Base-by-base conservation (phyloP, 2,797 vertebrate species). In the Botia kubotai region DNA sequence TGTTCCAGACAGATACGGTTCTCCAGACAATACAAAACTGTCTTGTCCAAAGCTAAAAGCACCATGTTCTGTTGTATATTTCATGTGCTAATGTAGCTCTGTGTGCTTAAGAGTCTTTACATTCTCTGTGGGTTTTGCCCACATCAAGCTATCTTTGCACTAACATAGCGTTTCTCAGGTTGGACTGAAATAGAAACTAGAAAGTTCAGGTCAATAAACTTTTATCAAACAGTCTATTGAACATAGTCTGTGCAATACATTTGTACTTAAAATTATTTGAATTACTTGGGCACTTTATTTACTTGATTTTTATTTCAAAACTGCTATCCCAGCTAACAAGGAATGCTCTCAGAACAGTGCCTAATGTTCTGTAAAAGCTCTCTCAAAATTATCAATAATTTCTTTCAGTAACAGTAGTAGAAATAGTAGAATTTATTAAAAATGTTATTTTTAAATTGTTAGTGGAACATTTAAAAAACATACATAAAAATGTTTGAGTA, bases 1-100 rank as follows among this genome's bases (percentile, higher is more conserved):
- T 78, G 29, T 53, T 62, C 60, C 65, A n/a, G 21, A 23, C 29
- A 4, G 57, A 39, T 48, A 29, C 33, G 1, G 16, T 4, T 60
- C 39, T 4, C 36, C 19, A 55, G 71, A 71, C 77, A 79, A 75
- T 70, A 36, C 72, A 63, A 55, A 33, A 33, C 29, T 46, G 48
- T 67, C 53, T 62, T 68, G 75, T 78, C 69, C 58, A 60, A 72
- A 71, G 57, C 29, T 57, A 73, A 26, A 19, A 65, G 26, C n/a
- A 26, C 53, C 48, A 33, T 53, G 21, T 43, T 16, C 60, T 39
- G 75, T 43, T 68, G 62, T 63, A 52, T 53, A 62, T 78, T 53
- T 36, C 52, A 75, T 57, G 16, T 48, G 14, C 43, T 55, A 36
- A 55, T 55, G 57, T 29, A 62, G 65, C 63, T 69, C 17, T 13